phyloP scores from a whole-genome alignment of 2,113 vertebrate species.

The Rhynchomys soricoides region DNA sequence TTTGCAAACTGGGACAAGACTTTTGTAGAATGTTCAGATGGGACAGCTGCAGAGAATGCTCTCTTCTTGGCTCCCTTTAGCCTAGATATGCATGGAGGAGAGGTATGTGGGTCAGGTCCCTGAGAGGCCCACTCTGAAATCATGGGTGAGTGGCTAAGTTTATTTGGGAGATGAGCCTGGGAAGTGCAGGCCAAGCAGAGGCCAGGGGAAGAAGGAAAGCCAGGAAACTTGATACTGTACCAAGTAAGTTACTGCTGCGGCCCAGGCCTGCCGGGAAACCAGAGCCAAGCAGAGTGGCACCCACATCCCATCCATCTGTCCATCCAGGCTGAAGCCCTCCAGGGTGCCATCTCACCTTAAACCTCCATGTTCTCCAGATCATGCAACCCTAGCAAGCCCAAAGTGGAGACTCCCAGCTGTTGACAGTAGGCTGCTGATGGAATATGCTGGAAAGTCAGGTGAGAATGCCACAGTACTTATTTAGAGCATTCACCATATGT shows the following conservation, averaged over 20 bases:
- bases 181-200: neutral
- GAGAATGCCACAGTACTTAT: neutral
- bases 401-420: neutral
- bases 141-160: neutral
- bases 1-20: neutral
- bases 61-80: neutral
- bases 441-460: neutral
- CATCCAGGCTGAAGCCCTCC: neutral
- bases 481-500: neutral
- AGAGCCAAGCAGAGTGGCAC: fast-evolving
- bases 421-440: neutral
- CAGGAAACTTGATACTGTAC: fast-evolving
- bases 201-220: too few species aligned
- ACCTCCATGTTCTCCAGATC: neutral
- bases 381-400: neutral
- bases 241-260: neutral
- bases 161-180: neutral
- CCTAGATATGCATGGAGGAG: fast-evolving
- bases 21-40: neutral
- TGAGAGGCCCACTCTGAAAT: neutral
- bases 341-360: neutral
- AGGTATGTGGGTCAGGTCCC: neutral
- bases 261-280: neutral
- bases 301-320: too few species aligned
- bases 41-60: neutral